Evolutionary conservation across 2,113 vertebrate genomes (phyloP).

Genomic region (Corvus moneduloides): DNA sequence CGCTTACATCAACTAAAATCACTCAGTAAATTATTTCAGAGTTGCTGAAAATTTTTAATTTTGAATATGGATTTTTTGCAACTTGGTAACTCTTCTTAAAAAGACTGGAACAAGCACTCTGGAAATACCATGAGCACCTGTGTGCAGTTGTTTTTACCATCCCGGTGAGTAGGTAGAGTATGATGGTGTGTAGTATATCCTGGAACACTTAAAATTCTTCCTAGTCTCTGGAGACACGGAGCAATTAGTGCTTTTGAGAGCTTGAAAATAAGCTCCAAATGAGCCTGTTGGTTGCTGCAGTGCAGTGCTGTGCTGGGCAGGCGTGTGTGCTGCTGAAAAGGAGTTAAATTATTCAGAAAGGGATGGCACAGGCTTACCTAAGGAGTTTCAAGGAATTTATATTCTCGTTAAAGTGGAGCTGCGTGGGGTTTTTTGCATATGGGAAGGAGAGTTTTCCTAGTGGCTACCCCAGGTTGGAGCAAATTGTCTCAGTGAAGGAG

Average conservation of each 20-base stretch:
- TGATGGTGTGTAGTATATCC: no score
- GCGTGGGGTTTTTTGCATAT: not conserved
- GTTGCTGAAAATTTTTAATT: not conserved
- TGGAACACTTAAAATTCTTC: not conserved
- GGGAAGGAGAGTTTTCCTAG: not conserved
- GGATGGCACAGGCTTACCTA: not conserved
- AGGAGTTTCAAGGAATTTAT: not conserved
- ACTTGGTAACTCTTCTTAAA: not conserved
- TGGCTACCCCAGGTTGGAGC: not conserved
- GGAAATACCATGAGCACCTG: not conserved
- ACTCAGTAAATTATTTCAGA: not conserved
- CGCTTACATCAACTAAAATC: not conserved
- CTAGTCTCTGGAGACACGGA: not conserved
- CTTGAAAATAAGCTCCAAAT: not conserved
- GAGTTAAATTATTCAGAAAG: not conserved
- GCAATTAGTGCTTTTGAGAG: not conserved
- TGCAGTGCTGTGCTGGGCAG: not conserved
- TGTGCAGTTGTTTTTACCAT: not conserved
- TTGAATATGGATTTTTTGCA: not conserved
- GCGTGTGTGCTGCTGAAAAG: rapidly evolving
- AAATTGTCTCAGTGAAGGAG: not conserved
- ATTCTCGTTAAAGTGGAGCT: not conserved
- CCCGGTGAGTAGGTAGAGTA: not conserved
- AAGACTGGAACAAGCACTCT: not conserved
- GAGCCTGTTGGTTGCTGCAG: not conserved